phyloP scores from a whole-genome alignment of 1,140 invertebrate genomes.

The Lerema accius region DNA sequence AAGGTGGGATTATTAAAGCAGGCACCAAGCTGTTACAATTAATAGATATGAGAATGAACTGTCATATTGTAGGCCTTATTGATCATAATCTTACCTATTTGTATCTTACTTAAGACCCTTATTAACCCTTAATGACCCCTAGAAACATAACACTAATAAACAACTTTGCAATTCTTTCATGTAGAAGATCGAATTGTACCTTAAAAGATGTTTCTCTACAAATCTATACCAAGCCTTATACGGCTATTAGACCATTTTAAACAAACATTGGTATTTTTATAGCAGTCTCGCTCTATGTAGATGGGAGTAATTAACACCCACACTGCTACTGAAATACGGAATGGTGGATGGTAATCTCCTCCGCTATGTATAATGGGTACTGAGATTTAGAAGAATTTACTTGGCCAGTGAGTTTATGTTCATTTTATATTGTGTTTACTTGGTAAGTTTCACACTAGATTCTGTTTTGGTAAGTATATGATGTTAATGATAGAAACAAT shows the following conservation, averaged over 20 bases:
- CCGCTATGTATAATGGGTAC: conserved; percentile 1
- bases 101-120: too few relatives aligned
- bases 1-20: too few relatives aligned
- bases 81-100: too few relatives aligned
- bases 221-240: conserved; percentile 25
- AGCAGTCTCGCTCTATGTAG: conserved; percentile 37
- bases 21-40: too few relatives aligned
- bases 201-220: too few relatives aligned
- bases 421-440: background rate
- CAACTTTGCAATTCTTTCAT: too few relatives aligned
- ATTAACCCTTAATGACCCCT: too few relatives aligned
- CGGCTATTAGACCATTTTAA: conserved; percentile 47
- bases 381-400: conserved; percentile 14
- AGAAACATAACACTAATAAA: too few relatives aligned
- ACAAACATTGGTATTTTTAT: conserved; percentile 60
- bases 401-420: background rate
- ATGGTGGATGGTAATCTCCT: conserved; percentile 15
- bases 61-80: too few relatives aligned
- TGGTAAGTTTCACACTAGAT: background rate
- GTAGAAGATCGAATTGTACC: too few relatives aligned
- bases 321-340: conserved; percentile 24
- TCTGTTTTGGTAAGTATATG: background rate
- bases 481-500: too few relatives aligned
- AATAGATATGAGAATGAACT: too few relatives aligned
- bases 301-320: conserved; percentile 53